phyloP scores from a whole-genome alignment of 2,888 invertebrate species.

The Carterocephalus palaemon region DNA sequence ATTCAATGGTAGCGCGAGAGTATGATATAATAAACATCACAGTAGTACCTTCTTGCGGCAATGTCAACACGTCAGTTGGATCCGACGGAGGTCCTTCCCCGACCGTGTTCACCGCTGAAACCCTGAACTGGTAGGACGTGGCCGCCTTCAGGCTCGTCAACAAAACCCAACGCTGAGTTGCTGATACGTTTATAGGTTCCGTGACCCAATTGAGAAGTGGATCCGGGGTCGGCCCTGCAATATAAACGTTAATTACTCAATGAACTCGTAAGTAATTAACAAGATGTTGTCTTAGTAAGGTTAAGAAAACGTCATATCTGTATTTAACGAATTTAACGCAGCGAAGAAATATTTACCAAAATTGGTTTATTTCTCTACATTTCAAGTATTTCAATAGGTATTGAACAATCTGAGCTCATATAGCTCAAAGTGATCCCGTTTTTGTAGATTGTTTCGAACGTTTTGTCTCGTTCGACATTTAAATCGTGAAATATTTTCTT shows the following conservation, averaged over 20 bases:
- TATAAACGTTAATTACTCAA: conserved; percentile 3
- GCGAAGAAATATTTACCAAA: too few species aligned
- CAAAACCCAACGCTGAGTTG: conserved; percentile 87
- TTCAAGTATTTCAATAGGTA: too few species aligned
- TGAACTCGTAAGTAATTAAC: background rate
- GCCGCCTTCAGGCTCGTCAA: conserved; percentile 94
- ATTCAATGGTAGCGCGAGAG: conserved; percentile 4
- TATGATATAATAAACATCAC: background rate
- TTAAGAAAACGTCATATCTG: too few species aligned
- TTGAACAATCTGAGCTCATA: too few species aligned
- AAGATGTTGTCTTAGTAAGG: background rate
- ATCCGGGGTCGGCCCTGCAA: conserved; percentile 89
- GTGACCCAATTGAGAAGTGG: conserved; percentile 93
- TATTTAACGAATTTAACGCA: too few species aligned
- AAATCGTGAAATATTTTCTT: too few species aligned
- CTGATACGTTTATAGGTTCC: conserved; percentile 90
- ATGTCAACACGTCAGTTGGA: conserved; percentile 91
- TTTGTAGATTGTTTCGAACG: too few species aligned
- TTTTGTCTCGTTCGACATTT: too few species aligned
- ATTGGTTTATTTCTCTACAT: too few species aligned
- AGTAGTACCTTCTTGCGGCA: conserved; percentile 99
- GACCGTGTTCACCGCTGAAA: conserved; percentile 97
- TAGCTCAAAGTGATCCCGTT: too few species aligned
- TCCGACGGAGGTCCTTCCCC: conserved; percentile 96
- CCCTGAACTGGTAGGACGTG: conserved; percentile 96